Base-by-base conservation (phyloP, 2,888 invertebrate genomes). In the Melinaea marsaeus region DNA sequence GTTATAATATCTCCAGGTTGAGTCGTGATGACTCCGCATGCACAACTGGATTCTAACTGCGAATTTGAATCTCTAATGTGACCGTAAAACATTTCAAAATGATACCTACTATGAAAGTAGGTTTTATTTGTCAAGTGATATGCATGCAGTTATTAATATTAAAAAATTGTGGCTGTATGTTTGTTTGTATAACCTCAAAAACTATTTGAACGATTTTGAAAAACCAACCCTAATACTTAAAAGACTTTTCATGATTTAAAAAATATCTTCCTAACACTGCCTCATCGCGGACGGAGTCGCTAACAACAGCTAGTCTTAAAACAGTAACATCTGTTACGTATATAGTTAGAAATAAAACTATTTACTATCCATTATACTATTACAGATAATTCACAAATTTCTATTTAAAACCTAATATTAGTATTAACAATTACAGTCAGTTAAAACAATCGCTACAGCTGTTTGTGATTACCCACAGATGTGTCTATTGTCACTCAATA, bases 1-100 rank as follows among this genome's bases (percentile, higher is more conserved):
- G 67, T 69, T 71, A 66, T 70, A 71, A 74, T 73, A 22, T 74
- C 72, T 69, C 67, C 59, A 61, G 73, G 69, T 75, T 74, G 74
- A 70, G 67, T 72, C 74, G 74, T 76, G 76, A 74, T 72, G 63
- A 64, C 60, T 62, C 62, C 68, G 69, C 72, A 72, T 71, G 70
- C 69, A 68, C 65, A 71, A 73, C 73, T 70, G 71, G 61, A 67
- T 66, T 67, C 68, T 64, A 63, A 67, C 63, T 61, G 63, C 61
- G 58, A 56, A 58, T 67, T 69, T 67, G 65, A 63, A 65, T 63
- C 69, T 68, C 65, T 68, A 65, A 68, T 58, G 45, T 58, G 61
- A 64, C 55, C 61, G 58, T 62, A 56, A 65, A 61, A 67, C 61
- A 58, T 56, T 56, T 59, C 57, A 61, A 62, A 9, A 32, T 32